Evolutionary conservation across 2,797 vertebrate species (phyloP).

Genomic region (Toxotes lorentzi): DNA sequence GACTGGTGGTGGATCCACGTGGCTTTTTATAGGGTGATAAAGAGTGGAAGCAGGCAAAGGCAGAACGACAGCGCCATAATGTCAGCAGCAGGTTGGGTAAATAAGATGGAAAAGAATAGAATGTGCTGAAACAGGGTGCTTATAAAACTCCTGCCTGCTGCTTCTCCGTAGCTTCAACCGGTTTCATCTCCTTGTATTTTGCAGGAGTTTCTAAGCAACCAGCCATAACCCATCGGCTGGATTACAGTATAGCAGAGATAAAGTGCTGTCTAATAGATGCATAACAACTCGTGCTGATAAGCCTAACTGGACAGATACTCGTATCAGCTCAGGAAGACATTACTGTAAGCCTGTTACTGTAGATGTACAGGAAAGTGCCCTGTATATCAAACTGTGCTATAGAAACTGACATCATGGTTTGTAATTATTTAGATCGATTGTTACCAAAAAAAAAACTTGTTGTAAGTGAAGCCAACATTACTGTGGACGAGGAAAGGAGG

Average conservation of each 20-base stretch:
- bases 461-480: not conserved
- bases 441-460: slow-evolving; percentile 13
- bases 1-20: slow-evolving; percentile 63
- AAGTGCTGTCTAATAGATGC: slow-evolving; percentile 60
- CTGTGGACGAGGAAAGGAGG: not conserved
- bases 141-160: slow-evolving; percentile 53
- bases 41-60: slow-evolving; percentile 53
- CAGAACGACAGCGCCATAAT: slow-evolving; percentile 44
- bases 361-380: slow-evolving; percentile 14
- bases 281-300: slow-evolving; percentile 64
- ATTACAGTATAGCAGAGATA: slow-evolving; percentile 65
- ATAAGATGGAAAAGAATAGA: slow-evolving; percentile 62
- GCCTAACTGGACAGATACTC: slow-evolving; percentile 32
- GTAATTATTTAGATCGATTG: slow-evolving; percentile 35
- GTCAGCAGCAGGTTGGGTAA: slow-evolving; percentile 64
- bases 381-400: slow-evolving; percentile 1
- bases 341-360: slow-evolving; percentile 24
- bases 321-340: slow-evolving; percentile 38
- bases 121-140: slow-evolving; percentile 37
- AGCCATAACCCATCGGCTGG: slow-evolving; percentile 50
- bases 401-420: slow-evolving; percentile 25
- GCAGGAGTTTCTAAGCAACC: slow-evolving; percentile 77
- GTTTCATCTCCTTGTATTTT: slow-evolving; percentile 67
- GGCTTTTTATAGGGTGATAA: slow-evolving; percentile 70
- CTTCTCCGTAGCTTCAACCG: slow-evolving; percentile 42